Evolutionary conservation across 2,113 vertebrate genomes (phyloP), one percentile per base, ranked within the genome.

Genomic region (Cettia cetti): DNA sequence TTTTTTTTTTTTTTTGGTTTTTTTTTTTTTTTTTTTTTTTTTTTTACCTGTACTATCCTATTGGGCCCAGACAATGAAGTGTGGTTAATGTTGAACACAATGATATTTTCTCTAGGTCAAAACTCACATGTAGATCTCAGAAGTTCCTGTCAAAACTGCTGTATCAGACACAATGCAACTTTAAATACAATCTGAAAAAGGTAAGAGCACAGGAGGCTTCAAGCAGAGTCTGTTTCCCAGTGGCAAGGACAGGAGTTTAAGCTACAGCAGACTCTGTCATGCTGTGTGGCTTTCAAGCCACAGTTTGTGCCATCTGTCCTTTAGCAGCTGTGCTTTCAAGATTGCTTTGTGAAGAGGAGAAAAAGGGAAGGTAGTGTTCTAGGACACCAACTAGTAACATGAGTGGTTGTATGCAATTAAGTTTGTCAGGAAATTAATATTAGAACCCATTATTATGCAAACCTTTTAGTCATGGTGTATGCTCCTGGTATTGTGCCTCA

Each of bases 251-350:
- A 75, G 42, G 18, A 47, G 5, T 50, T 78, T 22, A 61, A 68
- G 40, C 24, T 79, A 44, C 82, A 93, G 33, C 3, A 7, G 76
- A 26, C 20, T 31, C 8, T 20, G 0, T 28, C 21, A 18, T 27
- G 13, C 18, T 1, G 1, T 30, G 49, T 0, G 6, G 21, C n/a
- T 85, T 88, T 74, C 54, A 64, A 76, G 37, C 6, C 37, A 12
- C 1, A 1, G 13, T 6, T 45, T 74, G 57, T 39, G 26, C 39
- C 2, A 0, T 16, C 22, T 66, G n/a, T 45, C 45, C 42, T 42
- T 81, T 3, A 52, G 44, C 52, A 89, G 47, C 24, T 56, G 13
- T 42, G 19, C 37, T 78, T 63, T 60, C 80, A 82, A 82, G 13
- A 26, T 75, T 83, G 35, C 3, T 90, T 57, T 74, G 26, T 60